Evolutionary conservation across 64 coral and sea anemone genomes (phyloP).

Genomic region (Montipora sp.): DNA sequence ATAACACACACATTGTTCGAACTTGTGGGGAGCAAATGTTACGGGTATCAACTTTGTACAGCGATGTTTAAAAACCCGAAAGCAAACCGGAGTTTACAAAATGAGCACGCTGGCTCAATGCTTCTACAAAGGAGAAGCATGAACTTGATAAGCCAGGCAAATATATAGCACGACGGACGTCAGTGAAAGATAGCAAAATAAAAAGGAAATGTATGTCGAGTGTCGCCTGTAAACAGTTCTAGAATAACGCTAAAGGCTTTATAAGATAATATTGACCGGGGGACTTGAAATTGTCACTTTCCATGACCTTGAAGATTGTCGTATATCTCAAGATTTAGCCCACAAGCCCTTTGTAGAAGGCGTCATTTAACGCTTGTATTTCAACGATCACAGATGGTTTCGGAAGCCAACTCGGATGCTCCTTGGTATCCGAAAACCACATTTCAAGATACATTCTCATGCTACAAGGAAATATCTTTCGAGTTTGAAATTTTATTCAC

Average conservation of each 20-base stretch:
- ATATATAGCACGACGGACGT: neutral
- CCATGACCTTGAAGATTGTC: conserved; percentile 44
- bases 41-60: conserved; percentile 21
- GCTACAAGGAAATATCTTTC: neutral
- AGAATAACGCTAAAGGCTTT: conserved; percentile 45
- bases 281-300: conserved; percentile 53
- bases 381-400: conserved; percentile 31
- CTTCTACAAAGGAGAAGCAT: neutral
- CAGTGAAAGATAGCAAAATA: conserved; percentile 7
- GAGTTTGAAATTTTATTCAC: neutral
- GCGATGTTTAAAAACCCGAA: conserved; percentile 13
- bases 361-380: conserved; percentile 24
- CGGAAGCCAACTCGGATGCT: neutral
- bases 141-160: neutral
- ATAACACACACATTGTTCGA: conserved; percentile 57
- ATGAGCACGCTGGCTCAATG: neutral
- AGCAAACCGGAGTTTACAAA: conserved; percentile 2
- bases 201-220: conserved; percentile 34
- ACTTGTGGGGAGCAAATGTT: conserved; percentile 51
- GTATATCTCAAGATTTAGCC: conserved; percentile 16
- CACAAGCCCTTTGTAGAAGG: neutral
- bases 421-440: neutral
- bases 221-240: conserved; percentile 12
- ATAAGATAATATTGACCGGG: conserved; percentile 51
- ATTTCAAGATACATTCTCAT: neutral